Evolutionary conservation across 2,888 invertebrate genomes (phyloP).

Genomic region (Agriopis leucophaearia): DNA sequence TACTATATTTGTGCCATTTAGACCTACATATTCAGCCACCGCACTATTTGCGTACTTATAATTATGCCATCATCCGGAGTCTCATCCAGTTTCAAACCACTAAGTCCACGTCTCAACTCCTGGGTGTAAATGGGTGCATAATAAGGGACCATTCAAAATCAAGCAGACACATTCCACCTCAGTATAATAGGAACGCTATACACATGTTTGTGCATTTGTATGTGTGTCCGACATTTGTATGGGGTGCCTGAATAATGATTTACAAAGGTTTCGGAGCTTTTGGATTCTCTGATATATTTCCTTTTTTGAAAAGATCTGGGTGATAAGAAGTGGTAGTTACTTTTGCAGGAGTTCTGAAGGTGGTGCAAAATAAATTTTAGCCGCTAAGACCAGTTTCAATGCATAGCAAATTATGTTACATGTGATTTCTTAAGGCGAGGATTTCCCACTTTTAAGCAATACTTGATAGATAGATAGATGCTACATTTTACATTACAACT

Average conservation of each 20-base stretch:
- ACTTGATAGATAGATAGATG: too few relatives aligned
- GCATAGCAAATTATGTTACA: neutral
- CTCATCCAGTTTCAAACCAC: conserved; percentile 42
- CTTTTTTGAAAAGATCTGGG: conserved; percentile 44
- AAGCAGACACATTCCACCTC: conserved; percentile 76
- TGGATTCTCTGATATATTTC: conserved; percentile 46
- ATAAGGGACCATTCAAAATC: conserved; percentile 85
- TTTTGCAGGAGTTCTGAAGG: neutral
- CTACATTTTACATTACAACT: too few relatives aligned
- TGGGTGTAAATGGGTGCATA: conserved; percentile 86
- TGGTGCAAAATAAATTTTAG: conserved; percentile 7
- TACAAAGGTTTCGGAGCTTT: conserved; percentile 62
- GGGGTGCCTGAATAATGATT: conserved; percentile 80
- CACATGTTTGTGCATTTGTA: conserved; percentile 76
- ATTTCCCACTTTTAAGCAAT: neutral
- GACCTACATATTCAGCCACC: too few relatives aligned
- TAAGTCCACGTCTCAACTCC: conserved; percentile 51
- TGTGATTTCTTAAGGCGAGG: neutral
- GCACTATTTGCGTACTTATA: too few relatives aligned
- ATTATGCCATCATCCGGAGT: neutral
- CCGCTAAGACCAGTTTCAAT: neutral
- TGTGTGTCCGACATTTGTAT: conserved; percentile 79
- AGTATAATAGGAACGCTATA: conserved; percentile 81
- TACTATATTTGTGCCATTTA: neutral
- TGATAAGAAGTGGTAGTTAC: conserved; percentile 31